Percentiles rank a stretch among this genome's conserved stretches.
These are phyloP conservation scores for Scaptomyza graminum DNA, from an alignment of 1,140 invertebrate genomes.

Conservation along the genomic window DNA sequence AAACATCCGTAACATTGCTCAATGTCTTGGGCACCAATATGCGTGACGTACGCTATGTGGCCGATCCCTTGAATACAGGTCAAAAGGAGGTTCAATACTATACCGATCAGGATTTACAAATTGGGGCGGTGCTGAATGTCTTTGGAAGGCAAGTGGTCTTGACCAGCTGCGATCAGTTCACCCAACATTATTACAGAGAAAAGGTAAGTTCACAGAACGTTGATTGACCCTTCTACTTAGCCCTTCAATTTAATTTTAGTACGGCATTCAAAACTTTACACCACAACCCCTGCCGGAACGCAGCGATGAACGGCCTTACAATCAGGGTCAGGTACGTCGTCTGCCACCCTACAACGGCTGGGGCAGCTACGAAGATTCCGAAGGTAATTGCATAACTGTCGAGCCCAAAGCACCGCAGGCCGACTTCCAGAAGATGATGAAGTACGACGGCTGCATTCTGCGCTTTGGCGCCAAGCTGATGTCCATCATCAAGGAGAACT, in stretches of 20 bases:
- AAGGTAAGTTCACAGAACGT: conserved; percentile 65
- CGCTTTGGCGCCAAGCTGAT: conserved; percentile 91
- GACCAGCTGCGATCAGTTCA: conserved; percentile 94
- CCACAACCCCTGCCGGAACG: conserved; percentile 85
- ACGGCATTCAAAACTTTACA: conserved; percentile 86
- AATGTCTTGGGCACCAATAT: conserved; percentile 88
- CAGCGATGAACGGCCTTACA: conserved; percentile 68
- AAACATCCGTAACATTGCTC: conserved; percentile 87
- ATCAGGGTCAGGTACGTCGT: conserved; percentile 79
- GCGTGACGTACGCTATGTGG: conserved; percentile 86
- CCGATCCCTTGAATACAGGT: conserved; percentile 86
- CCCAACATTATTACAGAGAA: conserved; percentile 93
- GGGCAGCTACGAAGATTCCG: conserved; percentile 93
- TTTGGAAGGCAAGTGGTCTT: conserved; percentile 92
- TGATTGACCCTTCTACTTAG: too few relatives aligned
- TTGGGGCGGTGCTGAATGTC: conserved; percentile 91
- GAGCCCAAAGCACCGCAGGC: conserved; percentile 90
- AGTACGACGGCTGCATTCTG: conserved; percentile 91
- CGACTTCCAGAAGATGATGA: conserved; percentile 92
- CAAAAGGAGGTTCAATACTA: conserved; percentile 86
- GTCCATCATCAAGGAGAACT: conserved; percentile 88
- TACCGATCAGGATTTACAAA: conserved; percentile 88
- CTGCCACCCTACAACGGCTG: conserved; percentile 95
- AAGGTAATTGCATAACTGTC: conserved; percentile 91
- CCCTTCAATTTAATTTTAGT: conserved; percentile 39